Percentiles rank a stretch among this genome's conserved stretches.
Conservation (phyloP, 2,797 vertebrate genomes). For the Lagorchestes hirsutus region DNA sequence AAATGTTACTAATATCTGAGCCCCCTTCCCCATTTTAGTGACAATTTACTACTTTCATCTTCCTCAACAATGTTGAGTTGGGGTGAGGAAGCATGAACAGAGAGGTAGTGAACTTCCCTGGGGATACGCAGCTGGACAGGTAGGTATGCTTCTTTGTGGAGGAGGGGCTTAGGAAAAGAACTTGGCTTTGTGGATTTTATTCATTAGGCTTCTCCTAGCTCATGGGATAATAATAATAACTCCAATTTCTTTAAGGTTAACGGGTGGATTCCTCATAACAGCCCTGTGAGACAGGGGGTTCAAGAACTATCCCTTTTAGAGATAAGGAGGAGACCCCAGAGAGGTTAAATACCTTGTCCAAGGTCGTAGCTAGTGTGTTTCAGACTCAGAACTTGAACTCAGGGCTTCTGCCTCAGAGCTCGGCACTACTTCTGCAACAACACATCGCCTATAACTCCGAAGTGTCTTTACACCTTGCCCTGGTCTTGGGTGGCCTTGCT, state of each 20-base stretch:
- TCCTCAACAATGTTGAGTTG: not conserved
- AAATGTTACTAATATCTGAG: not conserved
- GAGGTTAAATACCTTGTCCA: not conserved
- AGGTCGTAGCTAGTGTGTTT: not conserved
- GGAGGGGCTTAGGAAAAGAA: not conserved
- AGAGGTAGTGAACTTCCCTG: not conserved
- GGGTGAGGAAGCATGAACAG: not conserved
- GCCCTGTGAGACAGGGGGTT: not conserved
- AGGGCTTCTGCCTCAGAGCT: not conserved
- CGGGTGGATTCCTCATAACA: not conserved
- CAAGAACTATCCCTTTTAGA: not conserved
- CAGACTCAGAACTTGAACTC: not conserved
- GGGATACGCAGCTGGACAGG: not conserved
- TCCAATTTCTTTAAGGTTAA: not conserved
- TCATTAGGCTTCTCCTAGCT: not conserved
- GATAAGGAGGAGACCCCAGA: not conserved
- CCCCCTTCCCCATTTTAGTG: not conserved
- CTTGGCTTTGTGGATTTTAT: not conserved
- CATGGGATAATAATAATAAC: not conserved
- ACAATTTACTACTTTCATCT: not conserved
- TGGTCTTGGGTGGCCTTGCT: not conserved
- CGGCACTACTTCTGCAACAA: not conserved
- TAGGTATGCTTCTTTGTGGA: not conserved
- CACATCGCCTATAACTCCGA: not conserved
- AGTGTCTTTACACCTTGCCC: not conserved